These are phyloP conservation scores for Telmatochromis sp. DNA, from an alignment of 2,113 vertebrate genomes.

Conservation along the genomic window DNA sequence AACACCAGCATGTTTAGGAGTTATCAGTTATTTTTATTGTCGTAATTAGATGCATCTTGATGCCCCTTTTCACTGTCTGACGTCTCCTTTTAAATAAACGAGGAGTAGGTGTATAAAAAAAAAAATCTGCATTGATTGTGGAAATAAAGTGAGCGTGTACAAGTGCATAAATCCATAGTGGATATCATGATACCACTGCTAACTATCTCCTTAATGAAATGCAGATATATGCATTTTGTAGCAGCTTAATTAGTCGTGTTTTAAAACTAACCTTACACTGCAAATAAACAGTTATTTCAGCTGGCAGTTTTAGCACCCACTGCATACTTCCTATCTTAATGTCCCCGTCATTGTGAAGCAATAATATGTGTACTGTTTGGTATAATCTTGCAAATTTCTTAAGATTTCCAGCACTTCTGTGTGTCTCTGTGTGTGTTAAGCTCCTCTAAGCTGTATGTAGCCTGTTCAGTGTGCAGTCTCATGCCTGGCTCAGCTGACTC, in stretches of 20 bases:
- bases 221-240: slow-evolving; percentile 18
- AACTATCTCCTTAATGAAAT: not conserved
- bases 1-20: not conserved
- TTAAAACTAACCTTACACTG: not conserved
- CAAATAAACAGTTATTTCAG: not conserved
- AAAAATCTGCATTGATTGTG: not conserved
- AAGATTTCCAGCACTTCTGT: slow-evolving; percentile 1
- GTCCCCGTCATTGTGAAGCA: not conserved
- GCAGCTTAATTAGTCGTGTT: slow-evolving; percentile 12
- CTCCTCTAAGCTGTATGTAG: slow-evolving; percentile 18
- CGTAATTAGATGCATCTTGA: not conserved
- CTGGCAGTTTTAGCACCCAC: not conserved
- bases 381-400: slow-evolving; percentile 14
- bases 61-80: not conserved
- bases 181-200: not conserved
- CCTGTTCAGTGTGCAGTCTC: slow-evolving; percentile 50
- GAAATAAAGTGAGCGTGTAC: not conserved
- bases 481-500: slow-evolving; percentile 54
- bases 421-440: slow-evolving; percentile 13
- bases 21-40: not conserved
- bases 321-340: not conserved
- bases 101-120: not conserved
- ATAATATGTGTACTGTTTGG: slow-evolving; percentile 7
- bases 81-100: not conserved
- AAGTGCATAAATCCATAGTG: slow-evolving; percentile 4